Conservation (phyloP, 2,888 invertebrate genomes). For the Masnerella sp. region DNA sequence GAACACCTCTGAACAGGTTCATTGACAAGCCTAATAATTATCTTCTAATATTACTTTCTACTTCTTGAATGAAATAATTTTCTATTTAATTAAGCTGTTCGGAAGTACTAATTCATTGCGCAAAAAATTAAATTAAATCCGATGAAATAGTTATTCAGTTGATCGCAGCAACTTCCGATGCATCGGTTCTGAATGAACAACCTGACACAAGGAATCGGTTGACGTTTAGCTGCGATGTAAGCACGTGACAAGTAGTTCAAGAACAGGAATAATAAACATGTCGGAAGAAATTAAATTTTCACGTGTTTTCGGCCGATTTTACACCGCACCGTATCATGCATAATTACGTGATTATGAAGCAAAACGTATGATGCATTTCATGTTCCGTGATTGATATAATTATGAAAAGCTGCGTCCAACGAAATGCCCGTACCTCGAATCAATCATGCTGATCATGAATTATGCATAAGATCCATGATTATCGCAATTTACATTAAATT, state of each 20-base stretch:
- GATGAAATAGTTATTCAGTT: too few species aligned
- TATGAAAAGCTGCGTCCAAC: constrained; percentile 34
- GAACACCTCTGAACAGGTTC: too few species aligned
- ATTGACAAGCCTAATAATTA: too few species aligned
- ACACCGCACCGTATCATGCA: constrained; percentile 14
- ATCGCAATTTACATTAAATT: constrained; percentile 42
- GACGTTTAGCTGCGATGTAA: too few species aligned
- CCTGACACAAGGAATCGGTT: too few species aligned
- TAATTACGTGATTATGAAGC: constrained; percentile 44
- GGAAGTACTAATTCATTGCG: too few species aligned
- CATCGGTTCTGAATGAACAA: too few species aligned
- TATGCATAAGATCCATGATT: constrained; percentile 41
- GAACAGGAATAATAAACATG: constrained; percentile 18
- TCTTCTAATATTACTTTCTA: too few species aligned
- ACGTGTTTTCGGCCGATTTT: constrained; percentile 12
- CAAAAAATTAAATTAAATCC: too few species aligned
- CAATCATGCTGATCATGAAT: constrained; percentile 25
- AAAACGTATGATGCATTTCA: constrained; percentile 34
- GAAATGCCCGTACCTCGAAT: constrained; percentile 34
- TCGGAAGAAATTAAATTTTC: constrained; percentile 32
- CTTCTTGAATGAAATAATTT: too few species aligned
- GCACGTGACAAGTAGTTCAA: constrained; percentile 10
- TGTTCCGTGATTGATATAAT: constrained; percentile 37
- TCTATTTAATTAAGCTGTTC: too few species aligned
- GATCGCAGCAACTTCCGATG: too few species aligned